These are phyloP conservation scores for Rynchops niger DNA, from an alignment of 2,113 vertebrate species.

Conservation along the genomic window DNA sequence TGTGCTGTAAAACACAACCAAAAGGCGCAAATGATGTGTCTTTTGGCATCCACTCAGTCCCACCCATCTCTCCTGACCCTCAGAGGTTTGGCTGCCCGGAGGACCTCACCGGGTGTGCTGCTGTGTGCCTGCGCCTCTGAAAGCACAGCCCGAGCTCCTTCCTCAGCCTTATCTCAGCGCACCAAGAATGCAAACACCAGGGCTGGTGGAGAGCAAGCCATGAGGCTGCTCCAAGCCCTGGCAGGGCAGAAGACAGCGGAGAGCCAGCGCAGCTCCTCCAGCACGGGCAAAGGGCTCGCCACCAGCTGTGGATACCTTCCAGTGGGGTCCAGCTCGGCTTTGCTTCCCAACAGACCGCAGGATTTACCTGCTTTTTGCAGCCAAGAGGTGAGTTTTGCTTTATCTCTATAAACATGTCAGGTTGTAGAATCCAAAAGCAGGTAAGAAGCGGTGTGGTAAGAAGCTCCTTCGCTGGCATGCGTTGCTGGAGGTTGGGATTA, in stretches of 20 bases:
- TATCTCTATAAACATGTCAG: rapidly evolving
- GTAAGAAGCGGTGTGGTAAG: not conserved
- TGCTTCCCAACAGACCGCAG: not conserved
- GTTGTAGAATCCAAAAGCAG: not conserved
- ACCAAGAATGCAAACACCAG: not conserved
- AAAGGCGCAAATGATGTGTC: not conserved
- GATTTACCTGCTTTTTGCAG: not conserved
- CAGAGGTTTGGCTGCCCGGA: rapidly evolving
- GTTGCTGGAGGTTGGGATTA: not conserved
- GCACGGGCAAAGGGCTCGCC: not conserved
- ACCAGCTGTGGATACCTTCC: rapidly evolving
- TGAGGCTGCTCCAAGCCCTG: not conserved
- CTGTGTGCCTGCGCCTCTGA: not conserved
- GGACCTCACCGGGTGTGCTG: rapidly evolving
- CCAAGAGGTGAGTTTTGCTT: conserved; percentile 29
- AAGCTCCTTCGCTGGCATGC: rapidly evolving
- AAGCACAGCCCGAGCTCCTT: not conserved
- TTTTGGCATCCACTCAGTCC: not conserved
- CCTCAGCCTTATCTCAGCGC: conserved; percentile 21
- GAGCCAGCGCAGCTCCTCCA: not conserved
- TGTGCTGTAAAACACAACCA: not conserved
- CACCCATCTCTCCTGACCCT: not conserved
- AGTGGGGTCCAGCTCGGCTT: not conserved
- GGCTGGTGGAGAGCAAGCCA: not conserved
- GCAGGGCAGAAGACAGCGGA: not conserved